These are phyloP conservation scores for Germaria angustata DNA, from an alignment of 2,888 invertebrate species.

Conservation along the genomic window DNA sequence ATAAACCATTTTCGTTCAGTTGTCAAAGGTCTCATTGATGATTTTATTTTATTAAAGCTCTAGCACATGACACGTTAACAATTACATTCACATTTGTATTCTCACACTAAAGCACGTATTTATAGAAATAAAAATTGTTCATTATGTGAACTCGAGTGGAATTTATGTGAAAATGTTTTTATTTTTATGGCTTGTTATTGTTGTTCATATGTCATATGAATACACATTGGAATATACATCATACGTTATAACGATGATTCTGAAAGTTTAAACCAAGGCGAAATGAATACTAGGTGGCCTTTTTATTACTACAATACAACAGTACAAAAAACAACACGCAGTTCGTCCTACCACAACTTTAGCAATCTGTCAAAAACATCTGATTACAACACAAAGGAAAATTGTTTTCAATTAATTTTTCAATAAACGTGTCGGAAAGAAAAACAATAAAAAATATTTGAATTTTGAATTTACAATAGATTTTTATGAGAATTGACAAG, in stretches of 20 bases:
- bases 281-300: no score
- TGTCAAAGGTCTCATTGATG: neutral
- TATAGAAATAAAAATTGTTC: constrained; percentile 14
- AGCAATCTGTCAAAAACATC: no score
- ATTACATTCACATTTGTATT: neutral
- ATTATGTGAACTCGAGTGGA: constrained; percentile 15
- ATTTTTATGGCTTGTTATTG: constrained; percentile 11
- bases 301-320: no score
- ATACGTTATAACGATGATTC: neutral
- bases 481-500: no score
- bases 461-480: no score
- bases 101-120: neutral
- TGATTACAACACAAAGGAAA: no score
- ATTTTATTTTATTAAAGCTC: neutral
- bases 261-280: no score
- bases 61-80: neutral
- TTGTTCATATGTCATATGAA: neutral
- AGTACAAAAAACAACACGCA: no score
- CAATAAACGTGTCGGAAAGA: no score
- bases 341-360: no score
- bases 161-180: constrained; percentile 15
- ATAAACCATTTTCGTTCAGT: neutral
- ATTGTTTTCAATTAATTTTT: no score
- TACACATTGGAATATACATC: neutral
- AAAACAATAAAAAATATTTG: no score